A percentile compares a stretch with the other conserved stretches of the same genome.
Evolutionary conservation across 2,113 vertebrate species (phyloP).

Genomic region (Melospiza georgiana): DNA sequence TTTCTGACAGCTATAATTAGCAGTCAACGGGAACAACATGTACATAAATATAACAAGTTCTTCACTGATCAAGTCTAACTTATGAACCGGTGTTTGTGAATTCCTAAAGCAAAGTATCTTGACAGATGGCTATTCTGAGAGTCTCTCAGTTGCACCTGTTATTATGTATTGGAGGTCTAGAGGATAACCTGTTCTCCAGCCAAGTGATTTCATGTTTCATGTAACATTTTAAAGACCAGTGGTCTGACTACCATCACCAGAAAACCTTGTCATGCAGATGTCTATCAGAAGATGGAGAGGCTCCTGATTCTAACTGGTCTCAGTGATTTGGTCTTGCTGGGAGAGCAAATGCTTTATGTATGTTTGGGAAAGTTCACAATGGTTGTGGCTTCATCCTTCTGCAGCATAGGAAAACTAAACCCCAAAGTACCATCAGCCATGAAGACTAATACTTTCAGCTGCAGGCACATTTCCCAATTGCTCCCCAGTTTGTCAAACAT

Average conservation of each 20-base stretch:
- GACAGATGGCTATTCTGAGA: neutral
- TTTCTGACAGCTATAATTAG: neutral
- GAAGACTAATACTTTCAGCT: neutral
- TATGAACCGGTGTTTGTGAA: neutral
- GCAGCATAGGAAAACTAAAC: neutral
- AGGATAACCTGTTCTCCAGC: neutral
- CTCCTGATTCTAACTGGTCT: neutral
- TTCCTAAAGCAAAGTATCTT: neutral
- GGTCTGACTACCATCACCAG: neutral
- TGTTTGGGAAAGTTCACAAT: neutral
- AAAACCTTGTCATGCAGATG: neutral
- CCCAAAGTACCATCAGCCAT: neutral
- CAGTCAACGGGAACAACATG: neutral
- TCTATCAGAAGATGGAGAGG: neutral
- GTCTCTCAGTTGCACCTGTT: neutral
- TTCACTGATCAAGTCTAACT: neutral
- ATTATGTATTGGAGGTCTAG: neutral
- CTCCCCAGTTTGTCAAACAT: neutral
- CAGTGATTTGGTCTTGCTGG: neutral
- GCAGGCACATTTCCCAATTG: neutral
- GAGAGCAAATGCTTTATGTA: neutral
- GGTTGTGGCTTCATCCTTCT: neutral
- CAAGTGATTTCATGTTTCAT: neutral
- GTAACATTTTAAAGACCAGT: neutral
- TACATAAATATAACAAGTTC: neutral